Conservation (phyloP, 2,888 invertebrate species). For the Idaea biselata region DNA sequence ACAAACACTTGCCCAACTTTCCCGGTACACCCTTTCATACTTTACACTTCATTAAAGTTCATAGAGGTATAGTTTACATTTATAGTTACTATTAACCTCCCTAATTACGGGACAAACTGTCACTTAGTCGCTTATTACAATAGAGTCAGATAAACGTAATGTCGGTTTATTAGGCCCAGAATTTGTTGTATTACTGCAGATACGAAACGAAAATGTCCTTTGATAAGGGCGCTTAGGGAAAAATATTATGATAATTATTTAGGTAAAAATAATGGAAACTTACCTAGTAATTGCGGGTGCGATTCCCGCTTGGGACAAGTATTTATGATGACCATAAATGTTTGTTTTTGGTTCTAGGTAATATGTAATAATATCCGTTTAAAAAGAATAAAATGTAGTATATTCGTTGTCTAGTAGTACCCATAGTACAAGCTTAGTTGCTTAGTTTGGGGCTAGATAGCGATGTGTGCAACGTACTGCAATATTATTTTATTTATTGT, state of each 20-base stretch:
- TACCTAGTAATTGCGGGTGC: neutral
- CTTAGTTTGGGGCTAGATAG: too few relatives aligned
- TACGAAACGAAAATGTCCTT: neutral
- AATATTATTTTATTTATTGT: too few relatives aligned
- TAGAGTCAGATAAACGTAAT: constrained; percentile 3
- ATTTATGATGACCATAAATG: too few relatives aligned
- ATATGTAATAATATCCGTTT: too few relatives aligned
- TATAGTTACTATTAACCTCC: constrained; percentile 13
- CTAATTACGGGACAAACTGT: constrained; percentile 19
- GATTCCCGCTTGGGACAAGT: too few relatives aligned
- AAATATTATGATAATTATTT: neutral
- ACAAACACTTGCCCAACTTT: neutral
- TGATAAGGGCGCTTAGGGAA: neutral
- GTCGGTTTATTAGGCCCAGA: neutral
- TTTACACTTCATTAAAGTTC: constrained; percentile 13
- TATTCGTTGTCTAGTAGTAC: too few relatives aligned
- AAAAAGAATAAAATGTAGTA: too few relatives aligned
- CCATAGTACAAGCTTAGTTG: too few relatives aligned
- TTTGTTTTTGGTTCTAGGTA: too few relatives aligned
- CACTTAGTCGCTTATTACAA: constrained; percentile 3
- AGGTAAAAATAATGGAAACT: neutral
- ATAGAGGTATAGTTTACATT: constrained; percentile 21
- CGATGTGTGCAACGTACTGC: too few relatives aligned
- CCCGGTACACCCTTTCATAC: neutral
- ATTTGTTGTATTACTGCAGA: neutral